Conservation (phyloP, 2,888 invertebrate genomes). For the Tetragonula carbonaria region DNA sequence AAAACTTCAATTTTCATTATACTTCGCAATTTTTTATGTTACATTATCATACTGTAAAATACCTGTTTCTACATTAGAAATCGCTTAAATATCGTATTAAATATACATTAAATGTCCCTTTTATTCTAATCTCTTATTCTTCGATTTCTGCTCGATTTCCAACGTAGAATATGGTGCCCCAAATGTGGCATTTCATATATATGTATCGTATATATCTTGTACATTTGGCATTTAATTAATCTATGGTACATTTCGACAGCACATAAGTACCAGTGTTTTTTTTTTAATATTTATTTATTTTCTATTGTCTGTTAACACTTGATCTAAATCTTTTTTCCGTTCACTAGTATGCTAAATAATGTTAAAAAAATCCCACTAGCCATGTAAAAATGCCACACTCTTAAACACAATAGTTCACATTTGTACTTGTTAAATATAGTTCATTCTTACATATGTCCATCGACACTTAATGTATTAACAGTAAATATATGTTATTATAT, state of each 20-base stretch:
- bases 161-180: not conserved
- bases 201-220: not conserved
- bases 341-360: not conserved
- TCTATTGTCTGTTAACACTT: not conserved
- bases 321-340: not conserved
- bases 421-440: constrained; percentile 60
- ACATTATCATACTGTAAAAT: constrained; percentile 57
- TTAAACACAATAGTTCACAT: constrained; percentile 51
- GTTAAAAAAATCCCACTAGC: constrained; percentile 28
- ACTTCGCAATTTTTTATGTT: constrained; percentile 34
- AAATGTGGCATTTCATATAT: constrained; percentile 43
- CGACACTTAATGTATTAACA: constrained; percentile 33
- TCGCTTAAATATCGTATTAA: constrained; percentile 26
- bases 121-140: constrained; percentile 17
- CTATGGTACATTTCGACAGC: constrained; percentile 20
- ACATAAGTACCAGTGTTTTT: constrained; percentile 21
- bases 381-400: constrained; percentile 61
- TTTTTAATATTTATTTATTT: not conserved
- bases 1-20: constrained; percentile 1
- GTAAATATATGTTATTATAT: constrained; percentile 4
- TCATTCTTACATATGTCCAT: constrained; percentile 23
- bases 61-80: constrained; percentile 43
- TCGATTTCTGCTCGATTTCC: not conserved
- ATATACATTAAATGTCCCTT: constrained; percentile 31
- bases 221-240: constrained; percentile 36